Base-by-base conservation (phyloP, 2,888 invertebrate species). In the Allygus modestus region DNA sequence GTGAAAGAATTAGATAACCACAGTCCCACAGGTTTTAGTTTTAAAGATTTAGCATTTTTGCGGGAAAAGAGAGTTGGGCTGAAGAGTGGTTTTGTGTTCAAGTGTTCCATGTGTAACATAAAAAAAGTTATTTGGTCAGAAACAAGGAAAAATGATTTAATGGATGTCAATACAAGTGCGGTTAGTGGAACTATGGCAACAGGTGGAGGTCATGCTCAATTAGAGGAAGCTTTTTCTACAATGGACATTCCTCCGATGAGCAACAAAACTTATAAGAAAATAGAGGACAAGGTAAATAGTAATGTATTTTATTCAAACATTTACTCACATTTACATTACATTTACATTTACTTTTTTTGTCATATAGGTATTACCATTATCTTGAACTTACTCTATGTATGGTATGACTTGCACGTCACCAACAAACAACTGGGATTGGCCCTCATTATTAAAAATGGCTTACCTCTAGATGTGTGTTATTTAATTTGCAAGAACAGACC, bases 171-270 rank as follows among this genome's bases (percentile, higher is more conserved):
- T 37, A 75, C 83, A 31, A 17, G 54, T 23, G 83, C 73, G n/a
- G 73, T 75, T n/a, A 75, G 73, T 75, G 82, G 82, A 43, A 83
- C 83, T 28, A 54, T 83, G 43, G 73, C 73, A 37, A 83, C 83
- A 20, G 83, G 83, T 46, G 83, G 75, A 73, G 83, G 83, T 54
- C 83, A 83, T 54, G 54, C 83, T 37, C 83, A 83, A 41, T 43
- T 83, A 43, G 83, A 83, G 73, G 75, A 83, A 73, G 58, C 54
- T 17, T n/a, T 83, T 28, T 83, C 33, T 5, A 37, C 51, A 26
- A 54, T 75, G 37, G 54, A 83, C 37, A 54, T 73, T 23, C 83
- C 83, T 11, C 75, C 73, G 41, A 51, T 73, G 75, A 51, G 54
- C 28, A 28, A 71, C 20, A 73, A 83, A 26, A 83, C 83, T 9